Base-by-base conservation (phyloP, 1,140 invertebrate species). In the Euschistus heros region DNA sequence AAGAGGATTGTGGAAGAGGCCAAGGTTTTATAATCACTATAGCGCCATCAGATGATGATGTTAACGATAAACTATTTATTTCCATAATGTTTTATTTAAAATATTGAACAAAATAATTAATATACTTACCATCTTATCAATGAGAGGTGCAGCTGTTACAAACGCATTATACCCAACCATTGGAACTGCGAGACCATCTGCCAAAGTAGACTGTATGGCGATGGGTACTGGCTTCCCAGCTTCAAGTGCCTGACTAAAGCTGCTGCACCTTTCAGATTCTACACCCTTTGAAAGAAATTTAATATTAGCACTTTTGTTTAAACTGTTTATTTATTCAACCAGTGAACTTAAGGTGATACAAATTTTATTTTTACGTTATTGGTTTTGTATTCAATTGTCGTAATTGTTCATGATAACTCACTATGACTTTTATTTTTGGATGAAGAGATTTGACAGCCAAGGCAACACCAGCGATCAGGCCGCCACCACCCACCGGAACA, bases 121-220 rank as follows among this genome's bases (percentile, higher is more conserved):
- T 47, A n/a, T n/a, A 50, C 30, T 20, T 47, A 92, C 84, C 80
- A 94, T 80, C 80, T 88, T 91, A 75, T 96, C 93, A 54, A 95
- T 81, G 0, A 91, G 76, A 0, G 83, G 76, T 70, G 81, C 77
- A 0, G 86, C 87, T 2, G 91, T 96, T 22, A 77, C 84, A 74
- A 85, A 92, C 0, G 92, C 89, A 76, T 97, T 97, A 54, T 86
- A 87, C 0, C 93, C 93, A 15, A 95, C 89, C 65, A 83, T 84
- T 0, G 93, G 90, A 0, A 97, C 93, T 0, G 93, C 91, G 20
- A 97, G 77, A 72, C 93, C 94, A 79, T 97, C 94, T 1, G 93
- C 92, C 57, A 96, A 72, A 0, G 91, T 93, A 2, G 90, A 86
- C 47, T 84, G 78, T 42, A 86, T 85, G 18, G 82, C 74, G 2